These are phyloP conservation scores for Sorex fumeus DNA, from an alignment of 2,113 vertebrate genomes.

Conservation along the genomic window DNA sequence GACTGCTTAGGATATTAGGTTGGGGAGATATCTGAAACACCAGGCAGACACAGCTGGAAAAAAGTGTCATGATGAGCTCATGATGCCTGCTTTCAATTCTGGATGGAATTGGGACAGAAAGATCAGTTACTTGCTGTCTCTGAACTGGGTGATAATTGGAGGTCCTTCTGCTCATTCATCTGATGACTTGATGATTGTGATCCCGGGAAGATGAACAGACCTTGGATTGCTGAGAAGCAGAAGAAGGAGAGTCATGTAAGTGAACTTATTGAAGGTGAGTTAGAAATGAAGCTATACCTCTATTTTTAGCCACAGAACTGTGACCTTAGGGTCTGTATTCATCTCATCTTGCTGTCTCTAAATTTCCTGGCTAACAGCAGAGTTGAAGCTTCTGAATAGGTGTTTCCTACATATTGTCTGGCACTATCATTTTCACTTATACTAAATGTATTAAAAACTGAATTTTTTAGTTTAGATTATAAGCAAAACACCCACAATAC, in stretches of 20 bases:
- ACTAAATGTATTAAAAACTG: constrained; percentile 56
- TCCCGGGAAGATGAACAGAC: neutral
- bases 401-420: neutral
- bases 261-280: neutral
- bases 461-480: constrained; percentile 30
- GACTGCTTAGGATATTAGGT: neutral
- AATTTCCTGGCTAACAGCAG: constrained; percentile 23
- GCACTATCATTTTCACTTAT: neutral
- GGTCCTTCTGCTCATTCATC: neutral
- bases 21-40: constrained; percentile 28
- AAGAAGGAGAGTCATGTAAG: neutral
- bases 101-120: neutral
- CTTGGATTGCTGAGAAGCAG: neutral
- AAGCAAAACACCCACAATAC: constrained; percentile 51
- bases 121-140: neutral
- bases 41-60: neutral
- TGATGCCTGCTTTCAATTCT: neutral
- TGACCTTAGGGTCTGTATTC: constrained; percentile 42
- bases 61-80: neutral
- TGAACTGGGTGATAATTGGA: neutral
- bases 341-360: constrained; percentile 53
- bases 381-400: neutral
- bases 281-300: neutral
- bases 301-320: constrained; percentile 20
- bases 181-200: neutral